Evolutionary conservation across 2,113 vertebrate genomes (phyloP).

Genomic region (Entelurus aequoreus): DNA sequence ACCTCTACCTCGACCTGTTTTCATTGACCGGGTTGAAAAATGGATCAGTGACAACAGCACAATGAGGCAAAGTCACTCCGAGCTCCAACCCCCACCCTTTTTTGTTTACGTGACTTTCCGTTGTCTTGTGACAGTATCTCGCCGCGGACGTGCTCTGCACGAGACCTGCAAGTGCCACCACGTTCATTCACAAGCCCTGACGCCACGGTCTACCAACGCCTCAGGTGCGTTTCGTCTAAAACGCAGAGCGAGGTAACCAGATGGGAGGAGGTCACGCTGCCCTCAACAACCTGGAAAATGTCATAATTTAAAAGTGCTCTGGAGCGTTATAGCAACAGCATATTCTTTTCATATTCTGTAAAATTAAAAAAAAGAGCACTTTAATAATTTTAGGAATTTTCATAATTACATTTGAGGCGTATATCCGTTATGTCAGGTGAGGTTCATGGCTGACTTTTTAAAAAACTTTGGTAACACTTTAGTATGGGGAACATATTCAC

Average conservation of each 20-base stretch:
- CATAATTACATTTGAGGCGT: too few relatives aligned
- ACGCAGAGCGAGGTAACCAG: constrained; percentile 35
- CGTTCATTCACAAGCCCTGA: constrained; percentile 15
- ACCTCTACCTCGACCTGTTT: neutral
- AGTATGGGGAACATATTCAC: too few relatives aligned
- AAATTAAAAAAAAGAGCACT: neutral
- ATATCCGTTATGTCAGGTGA: too few relatives aligned
- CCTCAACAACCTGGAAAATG: neutral
- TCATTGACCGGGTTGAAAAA: constrained; percentile 11
- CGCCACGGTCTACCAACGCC: constrained; percentile 33
- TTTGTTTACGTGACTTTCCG: constrained; percentile 2
- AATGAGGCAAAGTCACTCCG: constrained; percentile 18
- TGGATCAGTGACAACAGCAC: constrained; percentile 17
- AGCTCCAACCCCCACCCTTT: constrained; percentile 56
- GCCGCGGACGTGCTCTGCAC: constrained; percentile 32
- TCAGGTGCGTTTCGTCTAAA: constrained; percentile 34
- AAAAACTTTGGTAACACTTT: too few relatives aligned
- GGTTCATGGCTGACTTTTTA: too few relatives aligned
- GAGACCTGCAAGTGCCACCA: constrained; percentile 23
- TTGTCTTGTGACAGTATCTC: constrained; percentile 59
- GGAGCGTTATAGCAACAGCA: neutral
- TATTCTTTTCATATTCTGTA: neutral
- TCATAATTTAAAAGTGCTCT: neutral
- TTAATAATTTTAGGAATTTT: too few relatives aligned
- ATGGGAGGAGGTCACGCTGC: constrained; percentile 8